phyloP scores from a whole-genome alignment of 2,113 vertebrate genomes.

The Casuarius casuarius region DNA sequence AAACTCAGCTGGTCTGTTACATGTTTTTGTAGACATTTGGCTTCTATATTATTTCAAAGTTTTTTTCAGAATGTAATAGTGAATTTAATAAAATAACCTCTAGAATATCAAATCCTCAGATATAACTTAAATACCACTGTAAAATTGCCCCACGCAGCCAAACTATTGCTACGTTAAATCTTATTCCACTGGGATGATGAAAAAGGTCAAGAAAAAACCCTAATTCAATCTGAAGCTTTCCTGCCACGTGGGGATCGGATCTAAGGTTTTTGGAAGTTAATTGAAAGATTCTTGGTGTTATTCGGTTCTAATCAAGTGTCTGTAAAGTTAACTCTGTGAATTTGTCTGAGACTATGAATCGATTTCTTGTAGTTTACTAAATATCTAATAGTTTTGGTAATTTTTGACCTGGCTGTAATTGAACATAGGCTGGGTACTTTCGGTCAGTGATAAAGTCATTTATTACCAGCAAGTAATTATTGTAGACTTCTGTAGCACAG shows the following conservation, averaged over 20 bases:
- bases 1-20: neutral
- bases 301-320: neutral
- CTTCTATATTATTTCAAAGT: neutral
- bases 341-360: neutral
- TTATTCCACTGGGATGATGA: neutral
- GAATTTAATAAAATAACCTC: neutral
- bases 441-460: neutral
- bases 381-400: neutral
- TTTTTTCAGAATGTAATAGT: neutral
- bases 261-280: neutral
- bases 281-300: neutral
- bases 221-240: neutral
- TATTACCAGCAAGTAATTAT: neutral
- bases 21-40: neutral
- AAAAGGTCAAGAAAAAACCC: neutral
- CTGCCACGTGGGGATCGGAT: neutral
- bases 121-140: neutral
- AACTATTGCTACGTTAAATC: neutral
- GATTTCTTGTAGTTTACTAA: neutral
- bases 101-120: neutral
- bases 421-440: neutral
- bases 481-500: neutral
- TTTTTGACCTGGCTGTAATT: neutral
- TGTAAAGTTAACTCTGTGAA: neutral
- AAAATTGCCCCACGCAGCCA: neutral